These are phyloP conservation scores for Accipiter cooperii DNA, from an alignment of 2,113 vertebrate species.

Conservation along the genomic window DNA sequence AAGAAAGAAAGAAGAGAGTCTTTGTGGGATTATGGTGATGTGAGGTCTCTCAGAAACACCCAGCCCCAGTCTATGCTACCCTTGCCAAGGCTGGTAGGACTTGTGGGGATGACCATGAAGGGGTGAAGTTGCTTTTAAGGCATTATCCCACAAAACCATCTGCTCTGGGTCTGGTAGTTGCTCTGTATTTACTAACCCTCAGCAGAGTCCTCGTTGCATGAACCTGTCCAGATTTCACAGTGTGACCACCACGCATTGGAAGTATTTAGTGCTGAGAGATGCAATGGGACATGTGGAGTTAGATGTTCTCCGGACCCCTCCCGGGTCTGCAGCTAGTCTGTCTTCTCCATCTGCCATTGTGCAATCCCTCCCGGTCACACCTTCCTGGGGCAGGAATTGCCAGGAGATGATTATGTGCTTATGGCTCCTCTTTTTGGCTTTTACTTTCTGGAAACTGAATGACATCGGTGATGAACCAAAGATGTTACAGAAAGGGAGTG, in stretches of 20 bases:
- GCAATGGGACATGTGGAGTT: background rate
- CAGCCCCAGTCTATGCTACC: background rate
- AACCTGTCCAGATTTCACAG: background rate
- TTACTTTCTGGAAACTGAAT: background rate
- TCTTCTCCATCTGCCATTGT: background rate
- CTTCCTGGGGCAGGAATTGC: background rate
- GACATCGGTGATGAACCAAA: background rate
- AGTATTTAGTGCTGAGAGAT: background rate
- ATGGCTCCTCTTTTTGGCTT: background rate
- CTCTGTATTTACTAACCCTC: background rate
- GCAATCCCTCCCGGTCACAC: background rate
- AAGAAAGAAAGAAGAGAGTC: background rate
- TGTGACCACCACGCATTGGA: accelerated
- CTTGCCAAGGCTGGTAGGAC: background rate
- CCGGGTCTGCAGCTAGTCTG: accelerated
- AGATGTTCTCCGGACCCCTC: background rate
- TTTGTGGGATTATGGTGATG: background rate
- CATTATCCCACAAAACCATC: background rate
- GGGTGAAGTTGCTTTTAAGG: background rate
- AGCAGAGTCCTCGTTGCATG: background rate
- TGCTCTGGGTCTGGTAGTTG: background rate
- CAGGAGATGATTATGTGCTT: background rate
- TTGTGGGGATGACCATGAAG: background rate
- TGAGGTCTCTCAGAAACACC: background rate
- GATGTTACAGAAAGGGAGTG: background rate